Evolutionary conservation across 1,140 invertebrate genomes (phyloP), one percentile per base, ranked within the genome.

Genomic region (Anastrepha obliqua): DNA sequence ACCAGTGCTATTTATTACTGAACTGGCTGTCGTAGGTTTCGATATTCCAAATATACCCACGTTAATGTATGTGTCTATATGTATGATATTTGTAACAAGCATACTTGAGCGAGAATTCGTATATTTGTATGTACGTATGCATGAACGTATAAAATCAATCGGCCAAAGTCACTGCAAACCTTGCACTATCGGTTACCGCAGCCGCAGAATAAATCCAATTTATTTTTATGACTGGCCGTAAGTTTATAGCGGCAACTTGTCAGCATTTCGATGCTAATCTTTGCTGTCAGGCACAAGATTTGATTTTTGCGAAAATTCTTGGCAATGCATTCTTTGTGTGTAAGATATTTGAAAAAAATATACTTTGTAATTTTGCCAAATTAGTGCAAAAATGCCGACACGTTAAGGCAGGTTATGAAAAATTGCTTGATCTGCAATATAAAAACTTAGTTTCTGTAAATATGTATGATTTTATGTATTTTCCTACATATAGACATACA

Each of bases 151-250:
- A 67, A 29, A 29, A 29, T 29, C 29, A 29, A 29, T 29, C 29
- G 29, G 29, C 1, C 29, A 29, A 29, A 29, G 29, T 29, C 29
- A 67, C 6, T 67, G 17, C 64, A 67, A 6, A 67, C 29, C 3
- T 67, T 39, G 20, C 64, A 67, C 64, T 39, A 7, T 67, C 29
- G 17, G n/a, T 17, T 5, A 39, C 11, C 3, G 8, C 15, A n/a
- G 11, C 6, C 11, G 60, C 60, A 62, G 15, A 20, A 67, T 67
- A 39, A 39, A 29, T 9, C 7, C 29, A 29, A 67, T 67, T 67
- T 67, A 67, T 67, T 67, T 29, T 67, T 67, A 67, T 67, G 60
- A 62, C 60, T 62, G 15, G 13, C n/a, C n/a, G 60, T 20, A 9
- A 29, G 11, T 9, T 67, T 67, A 39, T 67, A 29, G 7, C 11